These are phyloP conservation scores for Panurus biarmicus DNA, from an alignment of 2,113 vertebrate species.

Conservation along the genomic window DNA sequence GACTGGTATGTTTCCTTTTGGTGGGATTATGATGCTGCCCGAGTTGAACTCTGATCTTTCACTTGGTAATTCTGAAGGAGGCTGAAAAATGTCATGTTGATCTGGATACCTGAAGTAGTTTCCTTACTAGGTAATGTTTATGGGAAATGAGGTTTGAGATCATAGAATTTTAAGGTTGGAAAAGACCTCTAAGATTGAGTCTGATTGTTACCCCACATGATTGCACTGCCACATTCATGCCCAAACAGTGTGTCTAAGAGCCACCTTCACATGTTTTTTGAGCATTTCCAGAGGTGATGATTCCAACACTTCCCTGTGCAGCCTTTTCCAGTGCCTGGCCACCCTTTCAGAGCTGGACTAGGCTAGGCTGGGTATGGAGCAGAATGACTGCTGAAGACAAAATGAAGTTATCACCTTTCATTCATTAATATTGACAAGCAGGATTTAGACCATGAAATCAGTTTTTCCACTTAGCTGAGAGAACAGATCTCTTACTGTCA, in stretches of 20 bases:
- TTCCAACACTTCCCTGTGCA: neutral
- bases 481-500: neutral
- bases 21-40: neutral
- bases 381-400: neutral
- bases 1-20: neutral
- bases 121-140: neutral
- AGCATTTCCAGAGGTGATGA: neutral
- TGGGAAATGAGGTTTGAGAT: neutral
- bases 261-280: accelerated
- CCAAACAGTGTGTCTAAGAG: neutral
- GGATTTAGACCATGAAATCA: neutral
- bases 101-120: neutral
- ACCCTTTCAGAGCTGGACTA: neutral
- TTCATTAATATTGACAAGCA: neutral
- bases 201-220: neutral
- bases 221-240: accelerated
- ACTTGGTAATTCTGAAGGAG: neutral
- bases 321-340: neutral
- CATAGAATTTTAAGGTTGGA: neutral
- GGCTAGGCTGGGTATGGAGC: neutral
- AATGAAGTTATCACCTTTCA: neutral
- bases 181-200: accelerated
- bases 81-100: neutral
- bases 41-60: neutral
- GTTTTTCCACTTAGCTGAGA: neutral